Evolutionary conservation across 2,113 vertebrate species (phyloP).

Genomic region (Mixornis gularis): DNA sequence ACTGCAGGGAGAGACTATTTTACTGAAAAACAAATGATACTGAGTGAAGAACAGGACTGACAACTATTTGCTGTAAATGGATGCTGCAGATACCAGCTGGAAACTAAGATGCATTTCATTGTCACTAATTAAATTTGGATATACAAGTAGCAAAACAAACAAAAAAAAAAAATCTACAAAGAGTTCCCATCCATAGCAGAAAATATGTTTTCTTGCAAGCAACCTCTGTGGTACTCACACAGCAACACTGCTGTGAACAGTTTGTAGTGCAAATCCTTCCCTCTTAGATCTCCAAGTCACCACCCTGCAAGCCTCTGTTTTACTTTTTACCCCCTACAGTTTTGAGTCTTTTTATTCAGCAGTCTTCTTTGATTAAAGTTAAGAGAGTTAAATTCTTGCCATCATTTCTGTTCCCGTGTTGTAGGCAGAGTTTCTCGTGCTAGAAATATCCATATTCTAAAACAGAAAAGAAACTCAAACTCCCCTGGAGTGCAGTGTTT

Average conservation of each 20-base stretch:
- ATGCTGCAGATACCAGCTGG: neutral
- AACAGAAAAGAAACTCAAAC: neutral
- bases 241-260: neutral
- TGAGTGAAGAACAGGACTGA: neutral
- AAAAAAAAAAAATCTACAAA: neutral
- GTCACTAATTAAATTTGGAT: neutral
- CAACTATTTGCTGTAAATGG: neutral
- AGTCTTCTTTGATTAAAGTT: neutral
- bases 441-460: neutral
- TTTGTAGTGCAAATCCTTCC: neutral
- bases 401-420: neutral
- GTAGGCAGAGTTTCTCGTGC: neutral
- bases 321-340: fast-evolving
- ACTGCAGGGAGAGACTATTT: neutral
- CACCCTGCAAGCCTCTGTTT: neutral
- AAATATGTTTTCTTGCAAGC: neutral
- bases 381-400: neutral
- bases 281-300: neutral
- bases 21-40: neutral
- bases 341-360: neutral
- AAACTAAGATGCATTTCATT: neutral
- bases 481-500: neutral
- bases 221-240: neutral
- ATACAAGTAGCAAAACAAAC: neutral
- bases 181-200: neutral